Evolutionary conservation across 2,113 vertebrate species (phyloP).

Genomic region (Xenus cinereus): DNA sequence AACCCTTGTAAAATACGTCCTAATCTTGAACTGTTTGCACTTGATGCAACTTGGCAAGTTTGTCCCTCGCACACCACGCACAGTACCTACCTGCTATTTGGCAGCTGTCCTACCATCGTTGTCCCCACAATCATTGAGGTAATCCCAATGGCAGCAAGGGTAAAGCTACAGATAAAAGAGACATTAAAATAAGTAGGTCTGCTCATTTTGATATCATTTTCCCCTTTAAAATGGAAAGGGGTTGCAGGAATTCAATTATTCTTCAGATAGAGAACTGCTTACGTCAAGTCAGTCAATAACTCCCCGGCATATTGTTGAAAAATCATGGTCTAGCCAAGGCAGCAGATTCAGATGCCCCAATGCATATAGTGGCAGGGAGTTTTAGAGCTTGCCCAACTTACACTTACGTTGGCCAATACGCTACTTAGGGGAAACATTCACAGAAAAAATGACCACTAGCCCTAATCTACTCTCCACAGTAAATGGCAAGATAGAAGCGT

Average conservation of each 20-base stretch:
- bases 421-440: not conserved
- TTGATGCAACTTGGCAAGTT: not conserved
- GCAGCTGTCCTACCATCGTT: slow-evolving; percentile 83
- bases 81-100: slow-evolving; percentile 81
- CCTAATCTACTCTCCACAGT: not conserved
- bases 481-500: not conserved
- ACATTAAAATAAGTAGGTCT: not conserved
- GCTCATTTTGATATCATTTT: not conserved
- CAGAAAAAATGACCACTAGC: not conserved
- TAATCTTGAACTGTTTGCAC: not conserved
- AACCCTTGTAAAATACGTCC: not conserved
- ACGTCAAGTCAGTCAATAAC: not conserved
- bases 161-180: slow-evolving; percentile 75
- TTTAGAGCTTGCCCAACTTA: not conserved
- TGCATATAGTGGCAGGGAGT: not conserved
- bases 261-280: not conserved
- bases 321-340: not conserved
- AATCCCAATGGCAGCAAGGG: slow-evolving; percentile 86
- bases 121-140: slow-evolving; percentile 87
- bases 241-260: not conserved
- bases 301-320: not conserved
- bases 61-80: not conserved
- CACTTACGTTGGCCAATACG: not conserved
- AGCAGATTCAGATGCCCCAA: not conserved
- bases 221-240: not conserved